phyloP scores from a whole-genome alignment of 2,113 vertebrate species.

The Cynocephalus volans region DNA sequence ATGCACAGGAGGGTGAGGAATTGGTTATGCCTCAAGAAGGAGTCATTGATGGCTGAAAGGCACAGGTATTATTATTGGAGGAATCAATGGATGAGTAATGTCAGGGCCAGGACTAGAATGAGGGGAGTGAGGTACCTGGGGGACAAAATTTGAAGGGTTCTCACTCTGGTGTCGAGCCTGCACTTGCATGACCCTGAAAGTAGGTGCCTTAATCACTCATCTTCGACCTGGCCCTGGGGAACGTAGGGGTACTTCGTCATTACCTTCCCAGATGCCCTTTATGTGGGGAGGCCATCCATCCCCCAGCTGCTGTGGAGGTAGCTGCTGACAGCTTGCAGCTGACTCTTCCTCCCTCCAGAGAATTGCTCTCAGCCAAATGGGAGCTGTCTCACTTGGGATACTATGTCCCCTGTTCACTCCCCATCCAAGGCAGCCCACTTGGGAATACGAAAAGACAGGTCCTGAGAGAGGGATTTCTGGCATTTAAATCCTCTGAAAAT shows the following conservation, averaged over 20 bases:
- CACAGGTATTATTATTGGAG: neutral
- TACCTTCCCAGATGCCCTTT: neutral
- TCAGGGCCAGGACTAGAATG: neutral
- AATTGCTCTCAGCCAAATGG: neutral
- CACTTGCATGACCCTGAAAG: neutral
- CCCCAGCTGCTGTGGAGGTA: neutral
- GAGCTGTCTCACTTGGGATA: neutral
- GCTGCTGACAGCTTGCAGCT: neutral
- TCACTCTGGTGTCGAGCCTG: neutral
- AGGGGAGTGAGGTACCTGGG: neutral
- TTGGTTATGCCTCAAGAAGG: neutral
- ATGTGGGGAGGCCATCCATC: neutral
- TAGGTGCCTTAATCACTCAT: neutral
- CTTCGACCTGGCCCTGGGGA: neutral
- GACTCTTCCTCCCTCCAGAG: neutral
- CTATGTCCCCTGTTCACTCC: neutral
- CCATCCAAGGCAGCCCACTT: neutral
- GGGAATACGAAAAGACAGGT: neutral
- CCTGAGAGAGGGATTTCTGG: neutral
- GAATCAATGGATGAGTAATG: neutral
- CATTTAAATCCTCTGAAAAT: neutral
- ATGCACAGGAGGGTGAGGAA: neutral
- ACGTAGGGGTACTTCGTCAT: neutral
- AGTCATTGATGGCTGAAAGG: neutral
- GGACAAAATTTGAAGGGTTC: neutral